phyloP scores from a whole-genome alignment of 2,797 vertebrate species.

The Pseudochromis fuscus region DNA sequence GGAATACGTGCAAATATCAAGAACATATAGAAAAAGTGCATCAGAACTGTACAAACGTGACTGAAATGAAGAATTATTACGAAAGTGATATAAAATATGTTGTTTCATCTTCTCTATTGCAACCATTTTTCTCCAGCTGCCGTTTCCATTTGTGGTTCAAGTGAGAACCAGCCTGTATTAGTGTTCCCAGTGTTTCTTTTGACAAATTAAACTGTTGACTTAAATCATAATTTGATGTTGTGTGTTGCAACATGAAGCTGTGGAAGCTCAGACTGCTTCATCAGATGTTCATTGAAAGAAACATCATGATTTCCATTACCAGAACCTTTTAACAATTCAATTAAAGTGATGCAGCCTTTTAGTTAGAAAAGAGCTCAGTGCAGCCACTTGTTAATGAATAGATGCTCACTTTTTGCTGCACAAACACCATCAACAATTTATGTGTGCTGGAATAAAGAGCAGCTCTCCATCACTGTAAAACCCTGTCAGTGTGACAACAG shows the following conservation, averaged over 20 bases:
- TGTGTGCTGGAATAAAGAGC: conserved; percentile 35
- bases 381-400: conserved; percentile 33
- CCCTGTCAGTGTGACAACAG: conserved; percentile 34
- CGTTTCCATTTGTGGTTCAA: conserved; percentile 9
- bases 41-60: not conserved
- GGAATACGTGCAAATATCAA: conserved; percentile 2
- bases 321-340: no score
- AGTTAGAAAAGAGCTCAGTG: conserved; percentile 19
- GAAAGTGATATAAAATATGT: conserved; percentile 11
- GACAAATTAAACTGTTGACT: conserved; percentile 19
- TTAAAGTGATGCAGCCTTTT: not conserved
- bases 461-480: conserved; percentile 42
- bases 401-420: conserved; percentile 24
- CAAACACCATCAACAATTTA: conserved; percentile 30
- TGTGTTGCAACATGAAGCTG: conserved; percentile 5
- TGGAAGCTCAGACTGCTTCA: not conserved
- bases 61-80: not conserved
- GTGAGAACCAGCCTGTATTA: not conserved
- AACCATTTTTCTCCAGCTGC: not conserved
- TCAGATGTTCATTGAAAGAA: not conserved
- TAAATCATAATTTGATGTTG: conserved; percentile 19
- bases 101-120: not conserved
- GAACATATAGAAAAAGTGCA: conserved; percentile 10
- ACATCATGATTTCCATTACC: no score
- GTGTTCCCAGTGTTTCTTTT: not conserved